Conservation (phyloP, 2,113 vertebrate species). For the Lepus timidus region DNA sequence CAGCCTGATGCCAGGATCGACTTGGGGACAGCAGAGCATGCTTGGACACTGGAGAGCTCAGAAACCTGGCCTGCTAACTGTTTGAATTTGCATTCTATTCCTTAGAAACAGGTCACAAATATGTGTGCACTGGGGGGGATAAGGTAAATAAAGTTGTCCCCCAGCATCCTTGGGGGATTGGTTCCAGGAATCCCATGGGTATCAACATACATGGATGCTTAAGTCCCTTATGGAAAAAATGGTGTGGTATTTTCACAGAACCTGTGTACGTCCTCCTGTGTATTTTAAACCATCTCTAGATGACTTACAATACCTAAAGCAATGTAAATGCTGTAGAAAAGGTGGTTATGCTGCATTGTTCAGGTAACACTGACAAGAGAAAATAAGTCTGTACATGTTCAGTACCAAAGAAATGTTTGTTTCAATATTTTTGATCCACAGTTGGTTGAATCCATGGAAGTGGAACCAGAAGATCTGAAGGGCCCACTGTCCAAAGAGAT, state of each 20-base stretch:
- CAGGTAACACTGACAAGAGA: not conserved
- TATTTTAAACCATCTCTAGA: not conserved
- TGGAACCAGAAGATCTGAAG: not conserved
- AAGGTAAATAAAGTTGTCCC: not conserved
- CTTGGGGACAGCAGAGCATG: fast-evolving
- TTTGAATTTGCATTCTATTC: not conserved
- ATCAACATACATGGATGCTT: not conserved
- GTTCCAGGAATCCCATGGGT: not conserved
- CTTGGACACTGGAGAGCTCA: not conserved
- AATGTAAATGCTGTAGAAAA: too few species aligned
- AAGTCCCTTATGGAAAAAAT: not conserved
- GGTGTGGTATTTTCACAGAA: too few species aligned
- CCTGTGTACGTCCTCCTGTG: too few species aligned
- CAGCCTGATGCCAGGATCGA: not conserved
- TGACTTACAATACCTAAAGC: too few species aligned
- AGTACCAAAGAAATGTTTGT: not conserved
- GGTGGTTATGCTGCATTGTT: not conserved
- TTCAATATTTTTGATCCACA: not conserved
- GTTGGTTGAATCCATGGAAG: not conserved
- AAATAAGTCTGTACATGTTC: not conserved
- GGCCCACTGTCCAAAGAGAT: not conserved
- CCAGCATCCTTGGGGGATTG: not conserved
- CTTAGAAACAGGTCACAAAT: not conserved
- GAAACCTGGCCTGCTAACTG: not conserved
- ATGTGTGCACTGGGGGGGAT: not conserved